Base-by-base conservation (phyloP, 37 sponge, comb jelly and placozoan species). In the Ephydatia muelleri region DNA sequence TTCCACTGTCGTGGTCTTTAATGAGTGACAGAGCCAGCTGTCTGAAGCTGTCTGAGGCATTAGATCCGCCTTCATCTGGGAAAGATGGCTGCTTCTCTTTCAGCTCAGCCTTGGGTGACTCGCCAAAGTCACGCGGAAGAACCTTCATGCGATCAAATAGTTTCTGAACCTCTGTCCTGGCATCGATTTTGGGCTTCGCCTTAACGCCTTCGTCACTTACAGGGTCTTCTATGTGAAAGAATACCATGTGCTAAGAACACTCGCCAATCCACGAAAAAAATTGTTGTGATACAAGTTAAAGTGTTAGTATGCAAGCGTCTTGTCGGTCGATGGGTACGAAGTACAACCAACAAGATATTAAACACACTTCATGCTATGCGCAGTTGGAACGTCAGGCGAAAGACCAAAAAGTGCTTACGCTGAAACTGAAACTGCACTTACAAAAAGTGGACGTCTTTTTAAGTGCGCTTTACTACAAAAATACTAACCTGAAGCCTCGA, bases 241-340 rank as follows among this genome's bases (percentile, higher is more conserved):
- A 4, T 12, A 8, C 4, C 47, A 43, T 43, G 47, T 43, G 8
- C 4, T 43, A 8, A 4, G 47, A 43, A 43, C 6, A 4, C 4
- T 11, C 47, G 4, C 4, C 47, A 43, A 43, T 43, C 2, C 57
- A 22, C 16, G 33, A 66, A 3, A 2, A 6, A 9, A 31, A 79
- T n/a, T n/a, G 27, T 37, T 27, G 67, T 79, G 33, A 26, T 43
- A 11, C 4, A 43, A 11, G 21, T 40, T 40, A 23, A 31, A 9
- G 13, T 82, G 82, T 82, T 5, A 68, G 82, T 82, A 72, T 71
- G 82, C 39, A 69, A 82, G 82, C 82, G 82, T 82, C 82, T 37
- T 72, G 68, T 47, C 5, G 29, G 72, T 43, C 47, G 8, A 43
- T 64, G 30, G 79, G 9, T 34, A 57, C 12, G 1, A 8, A 1